Evolutionary conservation across 2,888 invertebrate genomes (phyloP), one percentile per base, ranked within the genome.

Genomic region (Athrips mouffetella): DNA sequence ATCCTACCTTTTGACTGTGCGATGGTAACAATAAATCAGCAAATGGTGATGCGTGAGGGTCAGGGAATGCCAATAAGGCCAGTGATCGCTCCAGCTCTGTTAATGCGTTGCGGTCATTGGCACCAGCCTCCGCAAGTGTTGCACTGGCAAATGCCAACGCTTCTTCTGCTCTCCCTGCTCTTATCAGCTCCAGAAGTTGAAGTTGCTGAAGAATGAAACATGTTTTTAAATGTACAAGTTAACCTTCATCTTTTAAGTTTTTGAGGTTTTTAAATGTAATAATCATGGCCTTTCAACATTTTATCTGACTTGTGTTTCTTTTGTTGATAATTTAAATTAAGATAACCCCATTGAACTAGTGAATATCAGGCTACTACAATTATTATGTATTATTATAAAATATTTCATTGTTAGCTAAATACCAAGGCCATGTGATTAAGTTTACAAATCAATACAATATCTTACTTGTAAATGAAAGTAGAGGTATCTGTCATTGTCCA

Each of bases 41-140:
- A 84, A 98, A 99, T 0, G 99, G 99, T 57, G 98, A 97, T 48
- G 92, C 93, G 61, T 96, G 93, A 0, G 99, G 98, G 70, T 98
- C 97, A 53, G 99, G 98, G 80, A 99, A 99, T 4, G 99, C 99
- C 13, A 99, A 80, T 47, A 99, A 85, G 0, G 99, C 98, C 47
- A 99, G 88, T 0, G 99, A 98, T 52, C 98, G 90, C 80, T 99
- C 99, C 49, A 98, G 82, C 80, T 98, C 98, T 0, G 87, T 84
- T 10, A 91, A 78, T n/a, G 91, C 91, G 30, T 88, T 89, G 35
- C 93, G 92, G 77, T 95, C 94, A 10, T 92, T 93, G 62, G 96
- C 96, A 2, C 96, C 97, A 8, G 96, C 93, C 79, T 97, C 97
- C 16, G 96, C 95, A 16, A 98, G 85, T 57, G 97, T 94, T 35